Conservation (phyloP, 1,140 invertebrate species). For the Microplitis demolitor region DNA sequence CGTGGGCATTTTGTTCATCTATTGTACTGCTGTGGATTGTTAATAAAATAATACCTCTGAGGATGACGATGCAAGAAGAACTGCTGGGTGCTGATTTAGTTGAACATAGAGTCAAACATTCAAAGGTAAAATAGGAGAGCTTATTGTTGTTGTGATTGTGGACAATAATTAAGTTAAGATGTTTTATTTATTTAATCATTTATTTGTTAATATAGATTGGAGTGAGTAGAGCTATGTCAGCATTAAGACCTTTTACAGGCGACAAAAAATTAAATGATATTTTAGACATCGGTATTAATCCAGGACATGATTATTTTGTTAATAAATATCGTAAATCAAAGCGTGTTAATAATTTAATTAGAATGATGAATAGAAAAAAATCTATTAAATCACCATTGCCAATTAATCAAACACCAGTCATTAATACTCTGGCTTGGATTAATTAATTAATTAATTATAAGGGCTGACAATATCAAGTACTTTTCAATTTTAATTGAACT, state of each 20-base stretch:
- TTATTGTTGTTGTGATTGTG: neutral
- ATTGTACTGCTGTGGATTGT: slow-evolving; percentile 75
- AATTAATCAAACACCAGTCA: neutral
- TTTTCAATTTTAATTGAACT: no score
- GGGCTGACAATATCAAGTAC: no score
- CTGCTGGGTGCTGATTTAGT: slow-evolving; percentile 85
- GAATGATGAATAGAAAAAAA: slow-evolving; percentile 36
- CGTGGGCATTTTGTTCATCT: slow-evolving; percentile 77
- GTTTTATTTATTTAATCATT: slow-evolving; percentile 12
- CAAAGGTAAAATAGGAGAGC: slow-evolving; percentile 55
- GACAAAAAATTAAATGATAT: slow-evolving; percentile 53
- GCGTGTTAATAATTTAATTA: slow-evolving; percentile 37
- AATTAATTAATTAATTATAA: neutral
- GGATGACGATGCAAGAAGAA: slow-evolving; percentile 84
- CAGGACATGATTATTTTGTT: slow-evolving; percentile 59
- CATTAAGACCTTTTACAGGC: slow-evolving; percentile 60
- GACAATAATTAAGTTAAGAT: neutral
- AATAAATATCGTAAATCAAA: slow-evolving; percentile 44
- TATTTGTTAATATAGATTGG: slow-evolving; percentile 58
- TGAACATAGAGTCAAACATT: slow-evolving; percentile 78
- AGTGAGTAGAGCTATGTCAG: slow-evolving; percentile 67
- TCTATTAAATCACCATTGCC: neutral
- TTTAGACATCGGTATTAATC: slow-evolving; percentile 65
- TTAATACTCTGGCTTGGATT: neutral
- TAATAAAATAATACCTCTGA: slow-evolving; percentile 78